Base-by-base conservation (phyloP, 2,888 invertebrate genomes). In the Phortica okadai region DNA sequence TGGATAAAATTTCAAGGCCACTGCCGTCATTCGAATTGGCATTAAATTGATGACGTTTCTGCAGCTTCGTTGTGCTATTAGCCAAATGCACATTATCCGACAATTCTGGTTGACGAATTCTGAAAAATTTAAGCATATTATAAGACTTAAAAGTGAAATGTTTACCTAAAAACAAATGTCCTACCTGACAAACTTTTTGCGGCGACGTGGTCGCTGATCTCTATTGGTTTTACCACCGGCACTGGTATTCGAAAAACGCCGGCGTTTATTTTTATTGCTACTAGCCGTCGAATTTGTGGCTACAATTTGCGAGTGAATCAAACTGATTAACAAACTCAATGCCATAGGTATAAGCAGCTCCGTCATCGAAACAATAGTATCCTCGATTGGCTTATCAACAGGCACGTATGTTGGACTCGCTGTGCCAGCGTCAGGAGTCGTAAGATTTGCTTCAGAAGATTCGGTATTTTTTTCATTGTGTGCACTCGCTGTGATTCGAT, bases 261-360 rank as follows among this genome's bases (percentile, higher is more conserved):
- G 88, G 16, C 88, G 85, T 77, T 90, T 91, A 42, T 81, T 83
- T 58, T 89, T 85, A 33, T 81, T 78, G 41, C 86, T 81, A 75
- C 84, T 89, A 1, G 84, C 73, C 42, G 85, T 90, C n/a, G 92
- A 92, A 84, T 93, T 93, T 6, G 95, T 95, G 1, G 95, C 94
- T 8, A 95, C 95, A 84, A 97, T 96, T 92, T 96, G 96, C 0
- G 96, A 96, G 90, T 96, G 96, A 79, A 96, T 94, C 75, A 95
- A 92, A 82, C 95, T 95, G 78, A 97, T 92, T 73, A 95, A 92
- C 86, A 96, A 92, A 93, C 96, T 95, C 92, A 96, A 93, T 72
- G 94, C 92, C 81, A 94, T 92, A 5, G 97, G 97, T 83, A 95
- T 94, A 44, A 95, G 87, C 74, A 97, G 93, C 90, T 96, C 96